Conservation (phyloP, 2,113 vertebrate species). For the Scalopus aquaticus region DNA sequence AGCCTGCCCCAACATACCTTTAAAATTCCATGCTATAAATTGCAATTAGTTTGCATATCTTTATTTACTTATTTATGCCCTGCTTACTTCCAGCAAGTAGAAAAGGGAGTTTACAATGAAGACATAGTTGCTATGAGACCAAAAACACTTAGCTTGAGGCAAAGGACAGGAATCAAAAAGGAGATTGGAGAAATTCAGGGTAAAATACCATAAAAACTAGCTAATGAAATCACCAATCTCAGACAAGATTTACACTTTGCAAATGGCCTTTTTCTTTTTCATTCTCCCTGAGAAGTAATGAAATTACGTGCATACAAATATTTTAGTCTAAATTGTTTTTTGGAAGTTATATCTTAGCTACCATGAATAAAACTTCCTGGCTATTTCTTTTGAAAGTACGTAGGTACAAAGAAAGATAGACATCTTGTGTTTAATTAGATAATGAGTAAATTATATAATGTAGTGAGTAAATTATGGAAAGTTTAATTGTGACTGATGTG, state of each 20-base stretch:
- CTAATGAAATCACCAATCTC: background rate
- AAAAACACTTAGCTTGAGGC: background rate
- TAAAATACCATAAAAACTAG: background rate
- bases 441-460: conserved; percentile 37
- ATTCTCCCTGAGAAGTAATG: background rate
- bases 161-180: background rate
- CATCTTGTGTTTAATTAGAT: conserved; percentile 10
- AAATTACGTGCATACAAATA: background rate
- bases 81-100: conserved; percentile 26
- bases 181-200: background rate
- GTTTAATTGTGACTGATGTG: conserved; percentile 1
- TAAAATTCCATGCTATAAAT: background rate
- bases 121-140: background rate
- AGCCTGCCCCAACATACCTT: background rate
- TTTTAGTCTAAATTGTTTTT: conserved; percentile 9
- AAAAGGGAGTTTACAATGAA: background rate
- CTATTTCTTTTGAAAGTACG: conserved; percentile 37
- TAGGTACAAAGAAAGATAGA: conserved; percentile 33
- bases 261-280: background rate
- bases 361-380: background rate
- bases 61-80: background rate
- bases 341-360: background rate
- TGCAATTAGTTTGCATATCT: background rate
- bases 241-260: background rate
- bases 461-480: conserved; percentile 45